Evolutionary conservation across 2,888 invertebrate species (phyloP).

Genomic region (Phortica okadai): DNA sequence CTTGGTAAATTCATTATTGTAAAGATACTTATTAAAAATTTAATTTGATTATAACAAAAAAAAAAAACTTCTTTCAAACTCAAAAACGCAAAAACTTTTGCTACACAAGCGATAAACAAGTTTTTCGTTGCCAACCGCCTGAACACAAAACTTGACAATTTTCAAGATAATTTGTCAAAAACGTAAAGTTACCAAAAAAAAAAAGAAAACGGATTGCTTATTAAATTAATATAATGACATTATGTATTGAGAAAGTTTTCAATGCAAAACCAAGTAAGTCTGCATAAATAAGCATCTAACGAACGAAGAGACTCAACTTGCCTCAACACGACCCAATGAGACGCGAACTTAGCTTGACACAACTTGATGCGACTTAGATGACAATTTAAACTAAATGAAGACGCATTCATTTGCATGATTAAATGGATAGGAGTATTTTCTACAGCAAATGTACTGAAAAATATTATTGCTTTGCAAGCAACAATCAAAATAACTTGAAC

Average conservation of each 20-base stretch:
- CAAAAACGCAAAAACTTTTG: not conserved
- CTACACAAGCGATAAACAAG: not conserved
- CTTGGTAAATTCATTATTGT: not conserved
- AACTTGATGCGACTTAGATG: not conserved
- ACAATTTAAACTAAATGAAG: slow-evolving; percentile 13
- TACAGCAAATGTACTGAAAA: too few relatives aligned
- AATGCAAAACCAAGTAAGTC: not conserved
- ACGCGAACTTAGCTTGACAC: not conserved
- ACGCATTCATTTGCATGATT: not conserved
- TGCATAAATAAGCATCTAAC: slow-evolving; percentile 27
- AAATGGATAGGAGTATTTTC: not conserved
- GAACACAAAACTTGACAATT: slow-evolving; percentile 15
- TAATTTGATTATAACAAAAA: slow-evolving; percentile 15
- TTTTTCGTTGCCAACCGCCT: not conserved
- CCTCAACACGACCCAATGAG: too few relatives aligned
- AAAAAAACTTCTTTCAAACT: slow-evolving; percentile 2
- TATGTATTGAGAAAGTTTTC: slow-evolving; percentile 14
- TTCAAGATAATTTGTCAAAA: not conserved
- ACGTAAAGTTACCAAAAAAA: not conserved
- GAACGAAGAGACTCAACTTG: not conserved
- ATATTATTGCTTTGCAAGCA: too few relatives aligned
- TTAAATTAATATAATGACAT: slow-evolving; percentile 26
- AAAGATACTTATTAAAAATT: not conserved
- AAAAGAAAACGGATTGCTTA: not conserved
- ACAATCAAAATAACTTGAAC: too few relatives aligned